Evolutionary conservation across 2,113 vertebrate genomes (phyloP).

Genomic region (Petrocephalus microphthalmus): DNA sequence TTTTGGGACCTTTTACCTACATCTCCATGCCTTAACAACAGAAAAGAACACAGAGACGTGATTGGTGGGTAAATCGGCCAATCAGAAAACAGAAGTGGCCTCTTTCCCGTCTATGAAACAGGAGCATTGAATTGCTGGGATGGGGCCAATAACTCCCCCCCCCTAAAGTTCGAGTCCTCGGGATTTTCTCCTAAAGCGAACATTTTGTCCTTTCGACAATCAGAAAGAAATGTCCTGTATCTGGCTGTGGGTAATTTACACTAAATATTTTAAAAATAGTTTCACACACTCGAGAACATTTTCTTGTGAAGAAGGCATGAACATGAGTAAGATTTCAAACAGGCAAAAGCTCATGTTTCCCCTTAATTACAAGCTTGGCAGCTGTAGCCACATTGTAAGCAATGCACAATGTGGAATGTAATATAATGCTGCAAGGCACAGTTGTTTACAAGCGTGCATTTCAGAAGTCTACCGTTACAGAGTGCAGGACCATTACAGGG

Average conservation of each 20-base stretch:
- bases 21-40: constrained; percentile 26
- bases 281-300: not conserved
- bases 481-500: not conserved
- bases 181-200: constrained; percentile 5
- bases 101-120: constrained; percentile 16
- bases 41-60: constrained; percentile 14
- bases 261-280: not conserved
- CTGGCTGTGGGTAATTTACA: not conserved
- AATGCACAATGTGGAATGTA: not conserved
- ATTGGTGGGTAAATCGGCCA: constrained; percentile 24
- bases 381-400: not conserved
- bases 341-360: not conserved
- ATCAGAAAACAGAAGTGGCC: constrained; percentile 16
- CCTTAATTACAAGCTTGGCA: not conserved
- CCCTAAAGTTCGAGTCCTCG: not conserved
- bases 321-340: not conserved
- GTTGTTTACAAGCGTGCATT: not conserved
- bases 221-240: not conserved
- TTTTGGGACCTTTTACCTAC: constrained; percentile 35
- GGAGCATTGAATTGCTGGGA: constrained; percentile 15
- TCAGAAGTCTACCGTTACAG: not conserved
- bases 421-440: not conserved
- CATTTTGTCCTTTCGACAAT: not conserved
- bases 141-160: not conserved
- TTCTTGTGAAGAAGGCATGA: not conserved